These are phyloP conservation scores for Scophthalmus maximus DNA, from an alignment of 2,113 vertebrate species.

Conservation along the genomic window DNA sequence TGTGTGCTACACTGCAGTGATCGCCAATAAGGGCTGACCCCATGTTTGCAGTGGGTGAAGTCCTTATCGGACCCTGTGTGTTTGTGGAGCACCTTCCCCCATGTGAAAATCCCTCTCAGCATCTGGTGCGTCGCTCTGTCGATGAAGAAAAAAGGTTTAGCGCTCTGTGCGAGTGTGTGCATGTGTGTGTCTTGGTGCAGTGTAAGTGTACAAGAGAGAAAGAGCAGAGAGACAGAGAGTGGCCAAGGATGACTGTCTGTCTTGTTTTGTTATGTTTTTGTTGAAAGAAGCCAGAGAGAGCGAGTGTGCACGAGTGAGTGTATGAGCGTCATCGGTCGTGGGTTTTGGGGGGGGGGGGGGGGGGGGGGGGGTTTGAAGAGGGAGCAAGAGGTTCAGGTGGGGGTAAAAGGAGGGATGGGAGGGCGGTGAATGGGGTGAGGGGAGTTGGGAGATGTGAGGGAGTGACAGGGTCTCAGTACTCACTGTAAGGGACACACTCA, in stretches of 20 bases:
- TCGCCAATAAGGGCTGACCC: constrained; percentile 71
- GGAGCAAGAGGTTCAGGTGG: constrained; percentile 46
- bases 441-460: constrained; percentile 35
- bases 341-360: constrained; percentile 10
- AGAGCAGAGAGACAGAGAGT: constrained; percentile 52
- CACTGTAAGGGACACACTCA: constrained; percentile 96
- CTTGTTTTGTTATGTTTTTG: constrained; percentile 54
- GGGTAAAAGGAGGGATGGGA: constrained; percentile 54
- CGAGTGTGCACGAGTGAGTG: constrained; percentile 52
- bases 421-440: constrained; percentile 53
- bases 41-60: constrained; percentile 59
- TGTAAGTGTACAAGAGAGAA: constrained; percentile 47
- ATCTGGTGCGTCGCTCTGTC: constrained; percentile 79
- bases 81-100: constrained; percentile 67
- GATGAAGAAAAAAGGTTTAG: constrained; percentile 83
- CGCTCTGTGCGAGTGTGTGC: constrained; percentile 52
- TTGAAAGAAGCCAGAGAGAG: constrained; percentile 46
- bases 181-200: constrained; percentile 44
- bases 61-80: constrained; percentile 66
- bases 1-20: constrained; percentile 65
- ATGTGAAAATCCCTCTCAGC: constrained; percentile 85
- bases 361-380: constrained; percentile 20
- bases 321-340: constrained; percentile 45
- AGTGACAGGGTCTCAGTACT: constrained; percentile 78
- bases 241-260: constrained; percentile 59